Evolutionary conservation across 1,140 invertebrate genomes (phyloP).

Genomic region (Euura lappo): DNA sequence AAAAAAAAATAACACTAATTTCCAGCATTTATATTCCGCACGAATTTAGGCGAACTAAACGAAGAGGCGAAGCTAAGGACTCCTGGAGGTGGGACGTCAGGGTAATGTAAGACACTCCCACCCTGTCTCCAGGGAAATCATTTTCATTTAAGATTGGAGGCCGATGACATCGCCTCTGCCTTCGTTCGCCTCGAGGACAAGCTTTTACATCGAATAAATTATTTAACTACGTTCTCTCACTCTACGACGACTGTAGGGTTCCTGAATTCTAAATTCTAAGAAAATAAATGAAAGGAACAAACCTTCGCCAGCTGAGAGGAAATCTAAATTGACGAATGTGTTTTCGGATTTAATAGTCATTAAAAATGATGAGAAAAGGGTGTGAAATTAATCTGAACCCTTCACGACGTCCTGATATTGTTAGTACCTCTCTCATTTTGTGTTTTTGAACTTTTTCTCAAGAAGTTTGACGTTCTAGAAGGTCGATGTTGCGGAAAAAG

Average conservation of each 20-base stretch:
- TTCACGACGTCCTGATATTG: no score
- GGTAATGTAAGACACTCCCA: constrained; percentile 7
- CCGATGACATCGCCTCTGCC: neutral
- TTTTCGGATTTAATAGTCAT: no score
- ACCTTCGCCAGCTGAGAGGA: no score
- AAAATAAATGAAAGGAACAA: no score
- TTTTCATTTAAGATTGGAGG: constrained; percentile 17
- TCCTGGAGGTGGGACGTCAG: neutral
- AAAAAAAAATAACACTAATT: constrained; percentile 11
- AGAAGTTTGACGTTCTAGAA: no score
- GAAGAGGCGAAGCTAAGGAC: neutral
- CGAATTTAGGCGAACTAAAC: constrained; percentile 13
- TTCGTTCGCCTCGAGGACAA: neutral
- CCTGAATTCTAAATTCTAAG: no score
- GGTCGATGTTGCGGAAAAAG: neutral
- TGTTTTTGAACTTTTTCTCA: no score
- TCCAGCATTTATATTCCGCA: constrained; percentile 14
- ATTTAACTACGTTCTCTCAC: constrained; percentile 5
- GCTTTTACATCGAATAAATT: constrained; percentile 16
- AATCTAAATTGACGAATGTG: no score
- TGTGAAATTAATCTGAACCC: no score
- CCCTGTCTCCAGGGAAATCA: constrained; percentile 15
- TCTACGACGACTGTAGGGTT: no score
- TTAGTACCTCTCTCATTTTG: no score
- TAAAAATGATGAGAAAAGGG: no score